Percentiles rank a stretch among this genome's conserved stretches.
Evolutionary conservation across 53 echinoderm and acorn worm genomes (phyloP).

Genomic region (Antedon mediterranea): DNA sequence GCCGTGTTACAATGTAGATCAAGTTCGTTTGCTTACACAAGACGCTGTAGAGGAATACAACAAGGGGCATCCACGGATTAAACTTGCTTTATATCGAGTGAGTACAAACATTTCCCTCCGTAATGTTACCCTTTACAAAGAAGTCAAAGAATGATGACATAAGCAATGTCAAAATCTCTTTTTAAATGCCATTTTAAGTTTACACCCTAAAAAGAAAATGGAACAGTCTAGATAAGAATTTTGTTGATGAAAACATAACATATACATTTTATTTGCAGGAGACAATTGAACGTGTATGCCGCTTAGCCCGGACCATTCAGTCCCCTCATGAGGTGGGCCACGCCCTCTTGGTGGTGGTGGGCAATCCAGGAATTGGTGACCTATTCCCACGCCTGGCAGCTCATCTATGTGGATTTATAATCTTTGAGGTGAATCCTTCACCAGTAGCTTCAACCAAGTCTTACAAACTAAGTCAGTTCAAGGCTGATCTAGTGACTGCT

Average conservation of each 20-base stretch:
- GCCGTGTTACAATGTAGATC: slow-evolving; percentile 42
- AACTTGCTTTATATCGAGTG: slow-evolving; percentile 69
- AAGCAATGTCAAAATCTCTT: too few relatives aligned
- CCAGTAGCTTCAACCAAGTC: slow-evolving; percentile 46
- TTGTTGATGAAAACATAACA: too few relatives aligned
- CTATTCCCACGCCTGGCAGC: slow-evolving; percentile 77
- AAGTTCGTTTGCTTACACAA: slow-evolving; percentile 43
- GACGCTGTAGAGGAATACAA: slow-evolving; percentile 96
- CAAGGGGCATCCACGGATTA: slow-evolving; percentile 88
- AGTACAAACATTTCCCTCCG: too few relatives aligned
- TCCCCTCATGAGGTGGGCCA: slow-evolving; percentile 92
- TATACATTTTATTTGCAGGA: too few relatives aligned
- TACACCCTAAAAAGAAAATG: too few relatives aligned
- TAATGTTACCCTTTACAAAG: too few relatives aligned
- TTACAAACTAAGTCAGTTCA: slow-evolving; percentile 84
- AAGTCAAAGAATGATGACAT: too few relatives aligned
- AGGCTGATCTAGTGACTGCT: slow-evolving; percentile 77
- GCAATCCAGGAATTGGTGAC: slow-evolving; percentile 76
- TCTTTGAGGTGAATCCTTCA: slow-evolving; percentile 67
- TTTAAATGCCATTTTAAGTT: too few relatives aligned
- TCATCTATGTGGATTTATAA: slow-evolving; percentile 77
- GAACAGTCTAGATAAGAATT: too few relatives aligned
- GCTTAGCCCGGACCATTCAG: slow-evolving; percentile 78
- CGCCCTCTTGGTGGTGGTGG: slow-evolving; percentile 69
- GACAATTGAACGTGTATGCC: slow-evolving; percentile 85